Base-by-base conservation (phyloP, 2,888 invertebrate species). In the Tolmerus cingulatus region DNA sequence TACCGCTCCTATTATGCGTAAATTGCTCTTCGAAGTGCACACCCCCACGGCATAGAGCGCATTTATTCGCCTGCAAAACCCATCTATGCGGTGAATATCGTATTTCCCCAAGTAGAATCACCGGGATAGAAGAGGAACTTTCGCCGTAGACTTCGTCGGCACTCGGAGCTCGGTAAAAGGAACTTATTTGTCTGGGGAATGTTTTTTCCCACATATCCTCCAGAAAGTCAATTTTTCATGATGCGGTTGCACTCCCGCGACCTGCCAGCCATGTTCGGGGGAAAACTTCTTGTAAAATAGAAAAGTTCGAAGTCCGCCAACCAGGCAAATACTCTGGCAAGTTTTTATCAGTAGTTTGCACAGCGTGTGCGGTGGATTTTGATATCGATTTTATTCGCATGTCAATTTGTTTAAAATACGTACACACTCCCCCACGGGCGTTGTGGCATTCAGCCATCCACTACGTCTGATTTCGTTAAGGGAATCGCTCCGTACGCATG, bases 151-250 rank as follows among this genome's bases (percentile, higher is more conserved):
- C 76, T 76, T 34, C 76, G 34, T 16, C n/a, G 37, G 14, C 37
- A 76, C 16, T 66, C 27, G 27, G 66, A 66, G 27, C 23, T 1
- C 14, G 76, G 9, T 34, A 84, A 84, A 84, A 84, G 57, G 84
- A 66, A 66, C 66, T 84, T 84, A 84, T 84, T 84, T 84, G 84
- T 84, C 84, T 84, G 66, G 66, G 84, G 66, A 74, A 66, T 66
- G 27, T 66, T 66, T 84, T 66, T 57, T 66, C 66, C 84, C 66
- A 19, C 66, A 30, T 74, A 84, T 66, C 84, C 84, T 16, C 34
- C 51, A 84, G 66, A 74, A 51, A 84, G 84, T 84, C 34, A 84
- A 84, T 84, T 84, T 84, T 84, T 84, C 84, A 84, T 84, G 40
- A 84, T 84, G 74, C 23, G 84, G 84, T 84, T 84, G 37, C 66